These are phyloP conservation scores for Mastomys natalensis DNA, from an alignment of 2,113 vertebrate genomes.

Conservation along the genomic window DNA sequence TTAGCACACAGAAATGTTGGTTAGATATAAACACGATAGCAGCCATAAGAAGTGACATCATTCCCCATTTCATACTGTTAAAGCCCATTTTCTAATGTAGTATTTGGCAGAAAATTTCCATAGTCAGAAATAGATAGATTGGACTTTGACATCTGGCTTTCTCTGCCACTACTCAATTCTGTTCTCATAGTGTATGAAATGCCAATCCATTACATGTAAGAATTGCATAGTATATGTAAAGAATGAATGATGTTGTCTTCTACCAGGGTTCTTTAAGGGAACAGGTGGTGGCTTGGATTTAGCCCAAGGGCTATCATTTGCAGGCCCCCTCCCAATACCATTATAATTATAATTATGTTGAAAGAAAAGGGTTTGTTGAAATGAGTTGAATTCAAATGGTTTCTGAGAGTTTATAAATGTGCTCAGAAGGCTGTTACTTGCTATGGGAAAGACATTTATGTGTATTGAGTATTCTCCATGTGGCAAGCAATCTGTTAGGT, in stretches of 20 bases:
- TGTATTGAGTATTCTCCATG: constrained; percentile 43
- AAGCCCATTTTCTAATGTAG: neutral
- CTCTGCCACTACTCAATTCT: neutral
- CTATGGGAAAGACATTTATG: constrained; percentile 51
- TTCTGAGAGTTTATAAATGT: constrained; percentile 19
- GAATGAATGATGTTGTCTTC: neutral
- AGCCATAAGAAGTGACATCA: neutral
- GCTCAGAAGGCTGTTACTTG: constrained; percentile 20
- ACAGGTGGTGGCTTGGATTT: neutral
- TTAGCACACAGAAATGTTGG: neutral
- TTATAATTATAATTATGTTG: constrained; percentile 31
- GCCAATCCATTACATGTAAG: neutral
- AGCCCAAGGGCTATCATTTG: neutral
- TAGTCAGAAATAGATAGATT: neutral
- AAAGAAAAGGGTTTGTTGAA: constrained; percentile 16
- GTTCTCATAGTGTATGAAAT: neutral
- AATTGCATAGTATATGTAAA: neutral
- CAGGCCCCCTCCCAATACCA: neutral
- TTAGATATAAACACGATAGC: constrained; percentile 22
- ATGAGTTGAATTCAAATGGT: constrained; percentile 35
- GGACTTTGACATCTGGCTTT: neutral
- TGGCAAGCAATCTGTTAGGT: constrained; percentile 58
- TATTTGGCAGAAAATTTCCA: neutral
- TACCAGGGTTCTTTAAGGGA: constrained; percentile 21
- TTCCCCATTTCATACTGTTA: neutral